These are phyloP conservation scores for Oncorhynchus keta DNA, from an alignment of 2,113 vertebrate species.

Conservation along the genomic window DNA sequence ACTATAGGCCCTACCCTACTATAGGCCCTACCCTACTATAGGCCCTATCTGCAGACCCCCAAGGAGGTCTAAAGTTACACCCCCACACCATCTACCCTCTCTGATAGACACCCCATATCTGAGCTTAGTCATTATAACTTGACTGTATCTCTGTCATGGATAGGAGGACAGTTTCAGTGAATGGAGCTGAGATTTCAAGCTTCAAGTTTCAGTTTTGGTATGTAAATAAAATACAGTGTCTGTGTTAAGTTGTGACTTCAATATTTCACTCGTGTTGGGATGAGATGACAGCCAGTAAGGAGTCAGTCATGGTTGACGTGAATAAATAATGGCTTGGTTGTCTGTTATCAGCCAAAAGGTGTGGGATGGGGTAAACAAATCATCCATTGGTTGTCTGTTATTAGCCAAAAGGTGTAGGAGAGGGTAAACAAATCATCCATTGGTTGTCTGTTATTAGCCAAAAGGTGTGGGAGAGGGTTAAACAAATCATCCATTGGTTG, in stretches of 20 bases:
- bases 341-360: neutral
- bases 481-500: no score
- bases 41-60: neutral
- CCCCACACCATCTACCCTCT: slow-evolving; percentile 20
- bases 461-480: no score
- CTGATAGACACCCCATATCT: neutral
- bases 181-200: slow-evolving; percentile 6
- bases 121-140: slow-evolving; percentile 54
- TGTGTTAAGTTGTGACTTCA: no score
- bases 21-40: no score
- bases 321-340: neutral
- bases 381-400: neutral
- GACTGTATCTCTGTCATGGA: slow-evolving; percentile 17
- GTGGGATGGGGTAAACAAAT: neutral
- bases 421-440: no score
- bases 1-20: no score
- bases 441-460: no score
- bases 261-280: no score
- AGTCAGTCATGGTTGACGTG: neutral
- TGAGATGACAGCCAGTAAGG: neutral
- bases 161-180: slow-evolving; percentile 12
- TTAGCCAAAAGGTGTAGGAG: no score
- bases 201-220: neutral
- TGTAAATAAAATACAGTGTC: no score
- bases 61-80: slow-evolving; percentile 45